Evolutionary conservation across 2,113 vertebrate species (phyloP).

Genomic region (Gobio gobio): DNA sequence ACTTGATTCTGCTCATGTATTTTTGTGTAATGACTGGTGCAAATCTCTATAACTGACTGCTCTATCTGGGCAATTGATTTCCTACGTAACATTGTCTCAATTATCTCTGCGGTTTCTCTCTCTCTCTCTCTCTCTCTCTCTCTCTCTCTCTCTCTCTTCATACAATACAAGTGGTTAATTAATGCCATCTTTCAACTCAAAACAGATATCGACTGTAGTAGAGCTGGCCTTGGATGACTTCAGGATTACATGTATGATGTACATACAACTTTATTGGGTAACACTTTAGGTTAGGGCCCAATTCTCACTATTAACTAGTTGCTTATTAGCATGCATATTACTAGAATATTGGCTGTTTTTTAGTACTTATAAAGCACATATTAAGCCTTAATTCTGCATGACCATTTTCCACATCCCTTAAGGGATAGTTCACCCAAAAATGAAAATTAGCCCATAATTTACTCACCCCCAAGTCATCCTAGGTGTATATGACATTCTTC

Average conservation of each 20-base stretch:
- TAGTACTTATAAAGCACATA: too few species aligned
- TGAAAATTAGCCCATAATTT: too few species aligned
- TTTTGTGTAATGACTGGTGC: neutral
- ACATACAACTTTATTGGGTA: neutral
- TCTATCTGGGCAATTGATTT: neutral
- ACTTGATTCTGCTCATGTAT: neutral
- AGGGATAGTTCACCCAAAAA: too few species aligned
- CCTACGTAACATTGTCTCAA: neutral
- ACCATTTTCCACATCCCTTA: too few species aligned
- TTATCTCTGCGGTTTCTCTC: neutral
- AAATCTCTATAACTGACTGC: neutral
- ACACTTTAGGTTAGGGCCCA: too few species aligned
- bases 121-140: neutral
- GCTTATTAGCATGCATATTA: too few species aligned
- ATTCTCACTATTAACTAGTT: too few species aligned
- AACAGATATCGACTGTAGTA: neutral
- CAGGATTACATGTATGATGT: neutral
- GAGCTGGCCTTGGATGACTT: neutral
- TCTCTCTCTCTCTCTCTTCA: neutral
- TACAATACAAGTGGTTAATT: constrained; percentile 22
- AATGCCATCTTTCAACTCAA: constrained; percentile 26
- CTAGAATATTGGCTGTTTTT: too few species aligned
- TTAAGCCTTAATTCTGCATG: too few species aligned
- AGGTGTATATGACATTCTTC: too few species aligned
- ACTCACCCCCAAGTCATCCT: too few species aligned